Evolutionary conservation across 2,888 invertebrate genomes (phyloP).

Genomic region (Nowickia ferox): DNA sequence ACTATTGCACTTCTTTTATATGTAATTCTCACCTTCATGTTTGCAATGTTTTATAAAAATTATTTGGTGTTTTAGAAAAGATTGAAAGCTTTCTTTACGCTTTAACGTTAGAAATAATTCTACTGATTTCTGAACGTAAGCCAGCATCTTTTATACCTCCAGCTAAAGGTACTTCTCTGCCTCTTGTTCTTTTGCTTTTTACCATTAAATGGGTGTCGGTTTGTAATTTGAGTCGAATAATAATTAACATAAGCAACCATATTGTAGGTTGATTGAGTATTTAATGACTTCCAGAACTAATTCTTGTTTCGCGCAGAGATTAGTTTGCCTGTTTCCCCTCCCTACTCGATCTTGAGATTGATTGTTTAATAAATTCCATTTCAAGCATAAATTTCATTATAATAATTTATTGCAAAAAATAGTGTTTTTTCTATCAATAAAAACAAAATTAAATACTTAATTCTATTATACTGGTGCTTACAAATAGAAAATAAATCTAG

Average conservation of each 20-base stretch:
- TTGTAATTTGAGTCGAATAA: neutral
- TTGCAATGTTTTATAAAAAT: conserved; percentile 71
- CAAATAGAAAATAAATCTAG: neutral
- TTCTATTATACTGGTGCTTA: neutral
- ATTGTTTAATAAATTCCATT: neutral
- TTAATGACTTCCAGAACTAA: conserved; percentile 61
- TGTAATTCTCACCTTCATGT: conserved; percentile 80
- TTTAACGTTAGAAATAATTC: conserved; percentile 80
- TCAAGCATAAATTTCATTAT: conserved; percentile 15
- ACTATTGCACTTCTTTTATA: conserved; percentile 5
- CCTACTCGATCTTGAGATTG: neutral
- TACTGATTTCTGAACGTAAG: conserved; percentile 76
- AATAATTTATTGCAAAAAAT: conserved; percentile 19
- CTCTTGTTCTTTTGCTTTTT: conserved; percentile 10
- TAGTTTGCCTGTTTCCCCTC: neutral
- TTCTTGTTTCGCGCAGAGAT: conserved; percentile 15
- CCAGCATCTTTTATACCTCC: conserved; percentile 77
- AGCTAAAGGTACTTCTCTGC: conserved; percentile 21
- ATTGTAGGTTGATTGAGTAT: conserved; percentile 14
- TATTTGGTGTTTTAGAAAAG: conserved; percentile 50
- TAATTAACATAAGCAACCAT: conserved; percentile 24
- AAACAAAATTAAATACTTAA: conserved; percentile 27
- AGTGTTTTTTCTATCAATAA: neutral
- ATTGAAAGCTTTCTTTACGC: conserved; percentile 74
- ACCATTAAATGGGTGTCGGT: conserved; percentile 11